These are phyloP conservation scores for Nebria ingens DNA, from an alignment of 1,140 invertebrate species.

Conservation along the genomic window DNA sequence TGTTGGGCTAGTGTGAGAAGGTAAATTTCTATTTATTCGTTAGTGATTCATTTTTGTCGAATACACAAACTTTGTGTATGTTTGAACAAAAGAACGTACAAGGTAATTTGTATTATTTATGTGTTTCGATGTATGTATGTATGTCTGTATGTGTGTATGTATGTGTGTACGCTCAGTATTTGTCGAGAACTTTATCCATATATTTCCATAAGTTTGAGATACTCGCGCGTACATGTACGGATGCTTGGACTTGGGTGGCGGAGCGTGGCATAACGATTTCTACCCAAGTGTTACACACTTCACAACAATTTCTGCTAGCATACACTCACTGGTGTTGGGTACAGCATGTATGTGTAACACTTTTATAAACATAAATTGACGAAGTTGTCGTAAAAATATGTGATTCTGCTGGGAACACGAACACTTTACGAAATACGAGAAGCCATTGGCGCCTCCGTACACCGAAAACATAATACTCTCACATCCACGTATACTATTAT, in stretches of 20 bases:
- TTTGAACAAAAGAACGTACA: no score
- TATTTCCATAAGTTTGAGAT: background rate
- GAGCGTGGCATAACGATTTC: background rate
- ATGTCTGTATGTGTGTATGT: background rate
- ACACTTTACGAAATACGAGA: background rate
- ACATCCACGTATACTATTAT: no score
- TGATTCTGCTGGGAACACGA: background rate
- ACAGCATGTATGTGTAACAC: background rate
- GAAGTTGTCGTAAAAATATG: conserved; percentile 6
- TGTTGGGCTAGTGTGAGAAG: no score
- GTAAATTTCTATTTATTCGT: no score
- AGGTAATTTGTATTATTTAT: background rate
- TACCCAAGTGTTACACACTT: background rate
- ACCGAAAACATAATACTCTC: no score
- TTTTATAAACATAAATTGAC: conserved; percentile 4
- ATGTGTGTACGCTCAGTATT: background rate
- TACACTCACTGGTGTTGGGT: no score
- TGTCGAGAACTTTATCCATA: background rate
- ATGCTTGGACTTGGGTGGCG: no score
- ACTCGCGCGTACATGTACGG: background rate
- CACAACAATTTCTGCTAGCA: background rate
- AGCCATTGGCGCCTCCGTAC: background rate
- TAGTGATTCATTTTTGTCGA: no score
- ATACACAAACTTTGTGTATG: no score
- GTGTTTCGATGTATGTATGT: background rate